phyloP scores from a whole-genome alignment of 2,113 vertebrate species.

The Nothocercus julius region DNA sequence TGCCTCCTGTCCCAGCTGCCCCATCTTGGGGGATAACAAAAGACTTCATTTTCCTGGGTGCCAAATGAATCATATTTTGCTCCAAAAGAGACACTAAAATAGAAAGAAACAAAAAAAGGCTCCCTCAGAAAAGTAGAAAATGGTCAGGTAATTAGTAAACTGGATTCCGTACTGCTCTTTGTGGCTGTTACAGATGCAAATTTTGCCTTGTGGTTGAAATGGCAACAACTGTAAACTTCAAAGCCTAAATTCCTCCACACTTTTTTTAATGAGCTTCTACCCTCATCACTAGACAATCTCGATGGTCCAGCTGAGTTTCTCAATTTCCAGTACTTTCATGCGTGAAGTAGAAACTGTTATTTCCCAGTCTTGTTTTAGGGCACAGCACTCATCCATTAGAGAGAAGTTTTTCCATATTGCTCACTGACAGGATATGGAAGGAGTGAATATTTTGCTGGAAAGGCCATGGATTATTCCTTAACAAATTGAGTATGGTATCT shows the following conservation, averaged over 20 bases:
- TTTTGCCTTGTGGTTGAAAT: constrained; percentile 20
- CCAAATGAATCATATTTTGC: background rate
- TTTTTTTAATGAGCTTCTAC: constrained; percentile 8
- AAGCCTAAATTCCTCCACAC: constrained; percentile 37
- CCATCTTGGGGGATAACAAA: background rate
- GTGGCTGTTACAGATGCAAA: background rate
- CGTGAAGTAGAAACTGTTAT: constrained; percentile 41
- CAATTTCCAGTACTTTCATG: constrained; percentile 55
- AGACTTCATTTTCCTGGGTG: background rate
- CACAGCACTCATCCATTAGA: constrained; percentile 28
- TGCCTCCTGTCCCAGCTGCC: background rate
- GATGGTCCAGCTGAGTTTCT: constrained; percentile 43
- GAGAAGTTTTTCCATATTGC: constrained; percentile 62
- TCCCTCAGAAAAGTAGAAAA: background rate
- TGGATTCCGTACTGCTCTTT: background rate
- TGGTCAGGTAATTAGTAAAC: background rate
- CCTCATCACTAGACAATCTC: constrained; percentile 35
- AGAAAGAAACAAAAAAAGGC: background rate
- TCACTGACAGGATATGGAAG: constrained; percentile 58
- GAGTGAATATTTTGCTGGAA: constrained; percentile 55
- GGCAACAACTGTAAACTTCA: constrained; percentile 47
- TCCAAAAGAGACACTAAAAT: background rate
- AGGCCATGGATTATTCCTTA: constrained; percentile 63
- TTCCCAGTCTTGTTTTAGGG: constrained; percentile 32
- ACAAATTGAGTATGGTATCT: constrained; percentile 55